Evolutionary conservation across 2,888 invertebrate species (phyloP), one percentile per base, ranked within the genome.

Genomic region (Celastrina argiolus): DNA sequence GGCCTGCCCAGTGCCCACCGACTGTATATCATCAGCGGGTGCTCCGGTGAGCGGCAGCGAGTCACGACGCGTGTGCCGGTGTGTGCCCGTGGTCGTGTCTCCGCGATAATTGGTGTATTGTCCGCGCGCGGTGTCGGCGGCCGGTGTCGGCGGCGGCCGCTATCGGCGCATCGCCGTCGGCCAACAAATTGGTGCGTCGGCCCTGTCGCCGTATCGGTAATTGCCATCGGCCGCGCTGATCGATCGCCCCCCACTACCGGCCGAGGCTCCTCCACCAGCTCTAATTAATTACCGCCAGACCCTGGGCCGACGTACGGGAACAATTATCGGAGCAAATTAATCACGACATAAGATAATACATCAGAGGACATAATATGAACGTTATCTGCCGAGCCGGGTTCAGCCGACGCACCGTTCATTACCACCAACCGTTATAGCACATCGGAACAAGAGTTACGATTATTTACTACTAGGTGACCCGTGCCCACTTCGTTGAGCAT

Each of bases 101-200:
- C 7, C 36, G 36, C 36, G 18, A 51, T 56, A 56, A 56, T 56
- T 56, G 56, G 56, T 22, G 6, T 12, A 56, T 56, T 28, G 56
- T 56, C 22, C 69, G 64, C 64, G 65, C 63, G 39, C 64, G 45
- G 67, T 68, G 69, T 68, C 68, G n/a, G n/a, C 74, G 78, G 79
- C 83, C 83, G 79, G n/a, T 67, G 65, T 68, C 69, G 69, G 69
- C 68, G n/a, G n/a, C 74, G 78, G 79, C 83, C 83, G 79, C 75
- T 74, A 74, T 41, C 67, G 36, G 66, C 66, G 42, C 67, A 65
- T 58, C 64, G 56, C 67, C 68, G 65, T 69, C 69, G 69, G 69
- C 68, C 74, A 79, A 80, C 83, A 81, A 81, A 82, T 82, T 82
- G 73, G 76, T 81, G 79, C 79, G 77, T 79, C 80, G 80, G 78